Evolutionary conservation across 2,113 vertebrate genomes (phyloP), one percentile per base, ranked within the genome.

Genomic region (Carassius carassius): DNA sequence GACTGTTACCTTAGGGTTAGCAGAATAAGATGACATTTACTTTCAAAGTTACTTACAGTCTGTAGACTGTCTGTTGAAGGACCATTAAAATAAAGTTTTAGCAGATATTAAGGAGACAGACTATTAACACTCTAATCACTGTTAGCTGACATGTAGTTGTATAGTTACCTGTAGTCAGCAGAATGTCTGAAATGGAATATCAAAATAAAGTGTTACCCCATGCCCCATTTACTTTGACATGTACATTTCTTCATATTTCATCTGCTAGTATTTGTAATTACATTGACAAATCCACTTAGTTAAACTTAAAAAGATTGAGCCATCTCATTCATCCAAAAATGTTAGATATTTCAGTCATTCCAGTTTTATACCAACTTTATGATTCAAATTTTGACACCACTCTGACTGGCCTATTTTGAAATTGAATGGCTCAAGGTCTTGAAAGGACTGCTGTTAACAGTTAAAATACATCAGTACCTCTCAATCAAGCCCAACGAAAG

Each of bases 401-500:
- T 70, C 23, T 77, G 44, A 54, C n/a, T 84, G 86, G 90, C 86
- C 85, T 75, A 21, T 88, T 89, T 90, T 86, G 62, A 87, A 88
- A 44, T 9, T 41, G 7, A 41, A 91, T 82, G 77, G 81, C 80
- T 72, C n/a, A 56, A 37, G 60, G 79, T 23, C 21, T 21, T 9
- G 37, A 35, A 21, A 73, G 0, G 37, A 70, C 91, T 92, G 92
- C 91, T 94, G 93, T 92, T 88, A 95, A 92, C 88, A 75, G 87
- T 94, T 94, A 92, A 32, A 85, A 89, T 87, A 91, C 85, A 9
- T 44, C 12, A 49, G 47, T 49, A 92, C 91, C 90, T 85, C 83
- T 91, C 88, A 87, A 93, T 93, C 93, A 92, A 93, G 88, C 92
- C 77, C 84, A 79, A 77, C 86, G 84, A 91, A 93, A 91, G 90